Evolutionary conservation across 2,888 invertebrate genomes (phyloP).

Genomic region (Tetheella fluctuosa): DNA sequence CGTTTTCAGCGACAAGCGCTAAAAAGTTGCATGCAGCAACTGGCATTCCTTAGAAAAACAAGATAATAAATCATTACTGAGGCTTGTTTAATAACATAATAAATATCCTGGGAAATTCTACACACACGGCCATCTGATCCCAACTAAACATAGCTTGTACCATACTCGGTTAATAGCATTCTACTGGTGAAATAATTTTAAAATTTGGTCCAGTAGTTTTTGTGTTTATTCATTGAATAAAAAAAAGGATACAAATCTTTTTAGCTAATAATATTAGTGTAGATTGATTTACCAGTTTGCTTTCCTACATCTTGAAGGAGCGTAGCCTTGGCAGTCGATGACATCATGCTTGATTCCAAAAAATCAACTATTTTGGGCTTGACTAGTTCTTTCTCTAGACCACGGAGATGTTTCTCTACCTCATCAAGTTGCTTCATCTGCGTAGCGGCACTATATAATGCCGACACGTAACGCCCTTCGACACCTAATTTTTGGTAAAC

Average conservation of each 20-base stretch:
- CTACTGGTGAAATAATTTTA: too few species aligned
- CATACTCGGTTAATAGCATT: too few species aligned
- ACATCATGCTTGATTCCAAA: conserved; percentile 62
- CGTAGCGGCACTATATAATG: conserved; percentile 64
- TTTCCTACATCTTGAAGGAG: conserved; percentile 52
- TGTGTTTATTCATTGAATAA: too few species aligned
- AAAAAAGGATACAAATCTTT: too few species aligned
- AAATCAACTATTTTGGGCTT: conserved; percentile 65
- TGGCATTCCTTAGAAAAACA: conserved; percentile 58
- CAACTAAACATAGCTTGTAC: too few species aligned
- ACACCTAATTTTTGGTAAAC: conserved; percentile 45
- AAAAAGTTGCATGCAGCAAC: conserved; percentile 61
- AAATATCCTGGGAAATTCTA: too few species aligned
- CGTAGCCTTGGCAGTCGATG: conserved; percentile 55
- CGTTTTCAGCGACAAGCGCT: conserved; percentile 67
- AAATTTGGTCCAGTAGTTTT: too few species aligned
- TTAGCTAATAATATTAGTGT: too few species aligned
- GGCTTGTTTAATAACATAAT: too few species aligned
- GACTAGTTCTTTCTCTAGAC: conserved; percentile 47
- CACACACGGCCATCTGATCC: too few species aligned
- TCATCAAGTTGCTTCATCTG: conserved; percentile 60
- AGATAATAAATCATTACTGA: neutral
- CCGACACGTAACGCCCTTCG: conserved; percentile 69
- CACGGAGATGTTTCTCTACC: conserved; percentile 54
- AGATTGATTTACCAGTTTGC: conserved; percentile 56